Evolutionary conservation across 2,888 invertebrate species (phyloP).

Genomic region (Diploptera punctata): DNA sequence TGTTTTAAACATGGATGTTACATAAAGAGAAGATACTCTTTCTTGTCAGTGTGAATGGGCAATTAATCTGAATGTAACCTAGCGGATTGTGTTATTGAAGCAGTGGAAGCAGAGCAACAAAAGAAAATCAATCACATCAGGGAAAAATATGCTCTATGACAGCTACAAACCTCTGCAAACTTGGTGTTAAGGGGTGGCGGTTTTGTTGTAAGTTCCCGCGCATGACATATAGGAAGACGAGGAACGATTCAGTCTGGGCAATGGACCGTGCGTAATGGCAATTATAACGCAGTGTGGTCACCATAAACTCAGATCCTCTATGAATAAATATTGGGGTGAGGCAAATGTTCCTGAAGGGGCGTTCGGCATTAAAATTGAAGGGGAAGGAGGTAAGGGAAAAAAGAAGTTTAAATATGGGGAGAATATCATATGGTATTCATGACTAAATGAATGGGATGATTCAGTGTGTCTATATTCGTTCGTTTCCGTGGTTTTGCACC

Average conservation of each 20-base stretch:
- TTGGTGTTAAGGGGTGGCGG: background rate
- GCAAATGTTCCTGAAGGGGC: too few species aligned
- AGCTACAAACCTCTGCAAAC: slow-evolving; percentile 1
- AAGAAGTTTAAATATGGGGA: too few species aligned
- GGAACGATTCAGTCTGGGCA: background rate
- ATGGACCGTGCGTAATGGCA: slow-evolving; percentile 29
- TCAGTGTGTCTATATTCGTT: too few species aligned
- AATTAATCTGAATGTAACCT: slow-evolving; percentile 1
- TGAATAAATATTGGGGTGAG: slow-evolving; percentile 8
- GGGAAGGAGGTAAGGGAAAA: too few species aligned
- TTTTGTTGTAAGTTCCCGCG: background rate
- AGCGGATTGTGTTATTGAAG: background rate
- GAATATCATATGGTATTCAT: too few species aligned
- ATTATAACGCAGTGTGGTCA: slow-evolving; percentile 23
- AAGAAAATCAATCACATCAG: slow-evolving; percentile 12
- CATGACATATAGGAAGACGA: background rate
- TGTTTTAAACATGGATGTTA: too few species aligned
- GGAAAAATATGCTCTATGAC: slow-evolving; percentile 16
- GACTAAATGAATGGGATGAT: too few species aligned
- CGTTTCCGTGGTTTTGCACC: too few species aligned
- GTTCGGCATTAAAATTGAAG: too few species aligned
- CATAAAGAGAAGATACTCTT: too few species aligned
- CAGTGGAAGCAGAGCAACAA: background rate
- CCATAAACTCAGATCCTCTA: background rate
- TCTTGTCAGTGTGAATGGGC: background rate